Evolutionary conservation across 2,888 invertebrate genomes (phyloP), one percentile per base, ranked within the genome.

Genomic region (Folsomia candida): DNA sequence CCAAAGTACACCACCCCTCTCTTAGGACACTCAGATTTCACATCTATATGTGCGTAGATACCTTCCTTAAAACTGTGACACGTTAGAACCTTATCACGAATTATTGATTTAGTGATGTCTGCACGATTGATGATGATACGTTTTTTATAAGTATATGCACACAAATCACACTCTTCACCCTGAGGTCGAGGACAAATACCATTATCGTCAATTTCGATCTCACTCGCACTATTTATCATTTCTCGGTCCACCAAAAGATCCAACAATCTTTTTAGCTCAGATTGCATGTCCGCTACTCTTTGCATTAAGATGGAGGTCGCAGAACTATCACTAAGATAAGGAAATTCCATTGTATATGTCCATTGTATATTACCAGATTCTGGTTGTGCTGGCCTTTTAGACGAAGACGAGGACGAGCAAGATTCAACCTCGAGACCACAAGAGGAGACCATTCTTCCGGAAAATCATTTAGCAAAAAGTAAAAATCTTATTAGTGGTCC

Each of bases 341-440:
- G 14, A 14, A 37, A 37, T 37, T 37, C 37, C 37, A 37, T 37
- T 37, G 37, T 37, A 9, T 37, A 37, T n/a, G n/a, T n/a, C n/a
- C 59, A 68, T 70, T 71, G 67, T n/a, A n/a, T n/a, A n/a, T 74
- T 76, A 68, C 72, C 74, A n/a, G 76, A 76, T 74, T 76, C 76
- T 67, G 76, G 74, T 69, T 76, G 74, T 68, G 72, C 76, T 74
- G 76, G 76, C 27, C 76, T 76, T 72, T 54, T 76, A 74, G 76
- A 74, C 69, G 76, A 76, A 22, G 70, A 72, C n/a, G 74, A 74
- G 26, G 73, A 69, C 28, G 70, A 24, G 6, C 59, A 59, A 6
- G n/a, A n/a, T n/a, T 11, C 47, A 18, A 47, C 47, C 9, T 11
- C 47, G 18, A 22, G 62, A 4, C n/a, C n/a, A n/a, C n/a, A n/a